These are phyloP conservation scores for Morinoia aosen DNA, from an alignment of 2,888 invertebrate species.

Conservation along the genomic window DNA sequence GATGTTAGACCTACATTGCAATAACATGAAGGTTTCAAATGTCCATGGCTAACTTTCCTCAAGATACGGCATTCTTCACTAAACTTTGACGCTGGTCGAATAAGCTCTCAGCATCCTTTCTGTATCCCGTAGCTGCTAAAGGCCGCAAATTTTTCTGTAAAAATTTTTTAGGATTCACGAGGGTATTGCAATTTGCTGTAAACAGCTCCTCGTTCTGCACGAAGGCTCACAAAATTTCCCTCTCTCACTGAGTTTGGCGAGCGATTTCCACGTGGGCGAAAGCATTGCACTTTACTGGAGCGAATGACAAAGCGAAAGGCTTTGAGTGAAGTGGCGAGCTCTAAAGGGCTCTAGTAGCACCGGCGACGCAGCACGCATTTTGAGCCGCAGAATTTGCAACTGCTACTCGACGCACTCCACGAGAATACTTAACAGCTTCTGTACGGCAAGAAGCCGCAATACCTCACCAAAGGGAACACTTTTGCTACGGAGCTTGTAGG, in stretches of 20 bases:
- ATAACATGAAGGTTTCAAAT: neutral
- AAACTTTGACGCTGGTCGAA: neutral
- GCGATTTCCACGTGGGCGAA: conserved; percentile 10
- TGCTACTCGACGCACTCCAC: neutral
- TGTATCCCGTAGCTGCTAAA: neutral
- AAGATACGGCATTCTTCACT: neutral
- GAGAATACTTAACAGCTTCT: conserved; percentile 26
- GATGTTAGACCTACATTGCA: neutral
- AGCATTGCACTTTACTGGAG: neutral
- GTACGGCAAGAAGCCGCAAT: neutral
- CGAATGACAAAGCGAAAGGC: conserved; percentile 17
- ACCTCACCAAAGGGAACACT: neutral
- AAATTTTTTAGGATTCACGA: neutral
- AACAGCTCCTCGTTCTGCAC: conserved; percentile 17
- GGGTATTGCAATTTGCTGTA: neutral
- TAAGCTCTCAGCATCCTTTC: neutral
- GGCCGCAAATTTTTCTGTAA: neutral
- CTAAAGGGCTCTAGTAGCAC: neutral
- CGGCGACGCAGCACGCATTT: conserved; percentile 8
- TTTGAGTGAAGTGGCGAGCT: conserved; percentile 12
- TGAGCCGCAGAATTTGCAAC: conserved; percentile 9
- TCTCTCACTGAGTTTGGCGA: conserved; percentile 3
- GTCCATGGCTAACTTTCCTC: neutral
- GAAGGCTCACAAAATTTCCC: neutral
- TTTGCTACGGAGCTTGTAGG: neutral